Base-by-base conservation (phyloP, 2,113 vertebrate genomes). In the Galemys pyrenaicus region DNA sequence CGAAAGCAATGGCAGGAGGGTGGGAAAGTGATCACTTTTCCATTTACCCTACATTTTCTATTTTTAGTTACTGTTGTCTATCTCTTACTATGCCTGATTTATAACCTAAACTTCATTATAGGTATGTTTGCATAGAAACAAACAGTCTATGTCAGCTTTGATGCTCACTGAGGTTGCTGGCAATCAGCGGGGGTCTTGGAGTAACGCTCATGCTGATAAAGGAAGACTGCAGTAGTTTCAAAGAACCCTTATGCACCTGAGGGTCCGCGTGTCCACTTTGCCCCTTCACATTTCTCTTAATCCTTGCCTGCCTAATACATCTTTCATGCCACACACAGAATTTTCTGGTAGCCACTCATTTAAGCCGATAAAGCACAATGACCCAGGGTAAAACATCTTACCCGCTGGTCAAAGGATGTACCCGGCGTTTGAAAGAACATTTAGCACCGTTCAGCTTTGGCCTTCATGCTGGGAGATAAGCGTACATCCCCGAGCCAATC, bases 381-480 rank as follows among this genome's bases (percentile, higher is more conserved):
- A 95, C 68, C 74, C n/a, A 1, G 28, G 89, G 92, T 97, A 97
- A 96, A 95, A 82, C 87, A 97, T 95, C 96, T 96, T 97, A 95
- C 94, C 86, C 41, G 51, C 95, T 91, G 95, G 94, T 97, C 91
- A 95, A 89, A 97, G 91, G 94, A 96, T 94, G 82, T 95, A 95
- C 92, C 95, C 94, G 94, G 94, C 97, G 84, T 97, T 95, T 96
- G 96, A 97, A 97, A 95, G 96, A 95, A 88, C 96, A 95, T 97
- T 97, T 95, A 96, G 94, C 95, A 90, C 78, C 0, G 0, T 84
- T 83, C 41, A 32, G 44, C 94, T 32, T 68, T 56, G 17, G 97
- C 93, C 96, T 95, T 97, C 97, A 97, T 93, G 97, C 98, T 98
- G 98, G 96, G 98, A 98, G 97, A 98, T 95, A 98, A 96, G 96